A percentile compares a stretch with the other conserved stretches of the same genome.
phyloP scores from a whole-genome alignment of 2,113 vertebrate genomes.

The Ifrita kowaldi region DNA sequence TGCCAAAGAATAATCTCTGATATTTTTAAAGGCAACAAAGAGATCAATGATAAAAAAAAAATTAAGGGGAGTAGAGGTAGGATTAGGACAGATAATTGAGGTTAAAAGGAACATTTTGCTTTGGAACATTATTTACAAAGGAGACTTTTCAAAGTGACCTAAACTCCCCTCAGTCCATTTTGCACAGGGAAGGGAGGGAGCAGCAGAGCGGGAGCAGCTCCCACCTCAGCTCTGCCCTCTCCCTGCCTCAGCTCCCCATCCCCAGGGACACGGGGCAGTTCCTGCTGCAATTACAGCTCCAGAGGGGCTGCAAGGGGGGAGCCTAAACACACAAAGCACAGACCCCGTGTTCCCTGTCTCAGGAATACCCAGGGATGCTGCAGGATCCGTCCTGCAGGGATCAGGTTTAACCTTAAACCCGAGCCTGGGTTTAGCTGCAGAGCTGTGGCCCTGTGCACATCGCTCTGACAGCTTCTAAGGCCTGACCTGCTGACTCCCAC shows the following conservation, averaged over 20 bases:
- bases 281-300: neutral
- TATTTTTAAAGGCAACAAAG: neutral
- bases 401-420: neutral
- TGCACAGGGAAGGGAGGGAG: neutral
- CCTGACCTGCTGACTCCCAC: neutral
- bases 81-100: neutral
- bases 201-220: neutral
- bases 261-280: rapidly evolving
- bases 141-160: neutral
- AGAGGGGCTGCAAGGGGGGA: neutral
- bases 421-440: neutral
- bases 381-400: neutral
- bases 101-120: neutral
- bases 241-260: neutral
- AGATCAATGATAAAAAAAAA: neutral
- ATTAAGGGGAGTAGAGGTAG: neutral
- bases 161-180: neutral
- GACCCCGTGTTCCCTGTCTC: neutral
- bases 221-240: neutral
- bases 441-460: neutral
- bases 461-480: neutral
- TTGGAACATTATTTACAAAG: neutral
- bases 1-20: neutral
- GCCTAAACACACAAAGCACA: neutral
- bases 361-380: neutral